Conservation (phyloP, 2,797 vertebrate genomes). For the Taenioides sp. region DNA sequence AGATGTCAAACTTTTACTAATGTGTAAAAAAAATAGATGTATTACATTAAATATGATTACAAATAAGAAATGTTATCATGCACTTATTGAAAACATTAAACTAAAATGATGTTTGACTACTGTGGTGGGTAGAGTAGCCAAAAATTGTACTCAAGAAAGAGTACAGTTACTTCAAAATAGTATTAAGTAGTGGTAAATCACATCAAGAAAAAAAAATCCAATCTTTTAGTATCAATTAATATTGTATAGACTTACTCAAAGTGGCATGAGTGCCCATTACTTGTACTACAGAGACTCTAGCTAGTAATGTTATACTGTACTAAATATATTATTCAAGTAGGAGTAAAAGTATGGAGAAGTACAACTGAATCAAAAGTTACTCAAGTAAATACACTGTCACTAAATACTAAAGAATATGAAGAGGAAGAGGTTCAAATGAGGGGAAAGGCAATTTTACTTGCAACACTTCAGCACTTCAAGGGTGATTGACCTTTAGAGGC, state of each 20-base stretch:
- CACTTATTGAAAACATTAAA: slow-evolving; percentile 16
- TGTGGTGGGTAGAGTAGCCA: slow-evolving; percentile 1
- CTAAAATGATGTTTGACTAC: slow-evolving; percentile 55
- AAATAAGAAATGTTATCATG: slow-evolving; percentile 9
- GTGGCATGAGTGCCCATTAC: background rate
- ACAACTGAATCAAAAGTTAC: background rate
- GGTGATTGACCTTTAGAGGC: slow-evolving; percentile 31
- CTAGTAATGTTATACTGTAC: no score
- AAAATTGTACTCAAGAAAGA: background rate
- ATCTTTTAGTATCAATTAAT: background rate
- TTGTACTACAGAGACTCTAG: background rate
- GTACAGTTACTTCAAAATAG: no score
- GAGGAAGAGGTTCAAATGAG: background rate
- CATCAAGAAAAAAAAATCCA: background rate
- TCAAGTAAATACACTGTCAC: background rate
- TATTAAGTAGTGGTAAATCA: no score
- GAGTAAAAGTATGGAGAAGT: background rate
- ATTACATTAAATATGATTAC: slow-evolving; percentile 11
- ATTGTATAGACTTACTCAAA: background rate
- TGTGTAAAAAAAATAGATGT: slow-evolving; percentile 20
- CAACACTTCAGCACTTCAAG: slow-evolving; percentile 7
- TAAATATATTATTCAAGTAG: background rate
- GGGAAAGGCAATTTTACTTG: background rate
- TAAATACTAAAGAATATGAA: background rate
- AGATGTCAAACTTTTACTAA: slow-evolving; percentile 27